Conservation (phyloP, 23 tunicate genomes). For the Corella eumyota region DNA sequence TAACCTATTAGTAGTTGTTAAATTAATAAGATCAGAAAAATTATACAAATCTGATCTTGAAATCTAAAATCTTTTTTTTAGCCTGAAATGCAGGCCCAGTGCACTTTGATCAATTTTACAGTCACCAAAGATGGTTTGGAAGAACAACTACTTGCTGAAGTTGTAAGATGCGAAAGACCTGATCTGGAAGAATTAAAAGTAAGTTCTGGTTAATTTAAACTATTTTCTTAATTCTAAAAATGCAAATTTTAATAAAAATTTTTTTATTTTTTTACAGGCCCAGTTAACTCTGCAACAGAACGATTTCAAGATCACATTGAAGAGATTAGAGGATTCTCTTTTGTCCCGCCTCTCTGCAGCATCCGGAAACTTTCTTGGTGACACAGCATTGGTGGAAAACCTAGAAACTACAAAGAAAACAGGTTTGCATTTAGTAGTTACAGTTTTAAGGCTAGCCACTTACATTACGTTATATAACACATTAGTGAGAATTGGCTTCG, state of each 20-base stretch:
- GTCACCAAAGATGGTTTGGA: slow-evolving; percentile 97
- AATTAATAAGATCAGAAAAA: neutral
- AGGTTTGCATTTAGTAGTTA: no score
- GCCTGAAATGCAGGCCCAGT: slow-evolving; percentile 99
- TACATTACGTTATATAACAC: no score
- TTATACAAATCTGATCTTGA: neutral
- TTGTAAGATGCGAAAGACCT: slow-evolving; percentile 93
- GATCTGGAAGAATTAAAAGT: slow-evolving; percentile 96
- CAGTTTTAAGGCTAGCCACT: no score
- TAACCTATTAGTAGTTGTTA: slow-evolving; percentile 3
- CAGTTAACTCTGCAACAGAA: slow-evolving; percentile 91
- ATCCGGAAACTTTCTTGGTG: slow-evolving; percentile 99
- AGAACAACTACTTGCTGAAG: slow-evolving; percentile 97
- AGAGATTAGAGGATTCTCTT: slow-evolving; percentile 87
- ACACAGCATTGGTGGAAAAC: slow-evolving; percentile 98
- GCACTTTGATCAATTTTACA: slow-evolving; percentile 98
- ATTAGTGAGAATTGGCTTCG: no score
- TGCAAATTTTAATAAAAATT: no score
- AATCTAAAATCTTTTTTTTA: no score
- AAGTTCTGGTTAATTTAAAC: neutral
- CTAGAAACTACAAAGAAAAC: slow-evolving; percentile 98
- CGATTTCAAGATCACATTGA: slow-evolving; percentile 98
- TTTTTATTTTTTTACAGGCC: no score
- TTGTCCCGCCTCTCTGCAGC: slow-evolving; percentile 93
- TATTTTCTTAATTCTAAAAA: no score